Evolutionary conservation across 2,888 invertebrate genomes (phyloP), one percentile per base, ranked within the genome.

Genomic region (Metopia argyrocephala): DNA sequence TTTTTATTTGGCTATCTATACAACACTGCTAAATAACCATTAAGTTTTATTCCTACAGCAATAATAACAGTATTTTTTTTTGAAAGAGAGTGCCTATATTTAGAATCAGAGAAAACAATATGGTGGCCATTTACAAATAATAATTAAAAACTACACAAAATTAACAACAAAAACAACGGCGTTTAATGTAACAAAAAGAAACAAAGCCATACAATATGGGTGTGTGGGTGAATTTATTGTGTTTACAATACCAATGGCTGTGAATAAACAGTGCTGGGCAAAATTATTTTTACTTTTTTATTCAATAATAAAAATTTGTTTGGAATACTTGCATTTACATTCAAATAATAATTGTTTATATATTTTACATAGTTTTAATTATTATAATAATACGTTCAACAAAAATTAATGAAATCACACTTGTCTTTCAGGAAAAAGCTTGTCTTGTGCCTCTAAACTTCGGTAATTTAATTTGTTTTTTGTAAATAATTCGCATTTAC

Each of bases 101-200:
- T 38, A 15, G 38, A 38, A 15, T 38, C 3, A 38, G 38, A 38
- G 38, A 69, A 71, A 64, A 15, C 54, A 79, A 70, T 66, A 78
- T 74, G 68, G 76, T 74, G 64, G 76, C 65, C 69, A 65, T 81
- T 27, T 25, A 68, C 76, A 80, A 80, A 80, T 57, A 80, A 69
- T 65, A 76, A 80, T 80, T 76, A 76, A 80, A 76, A 71, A 45
- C 20, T 9, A 38, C 45, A 73, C 66, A 15, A 48, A 64, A 57
- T 21, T 31, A 76, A 50, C 45, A 56, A 54, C 56, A 76, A 54
- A 3, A 61, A 50, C 45, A 64, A 46, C 45, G 18, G 4, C 38
- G 15, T 38, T 12, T 2, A 38, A 38, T 38, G 38, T 15, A 12
- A 38, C 38, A 15, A 12, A 12, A 12, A 31, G 7, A 31, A 31